These are phyloP conservation scores for Myotis lucifugus DNA, from an alignment of 2,113 vertebrate genomes.

Conservation along the genomic window DNA sequence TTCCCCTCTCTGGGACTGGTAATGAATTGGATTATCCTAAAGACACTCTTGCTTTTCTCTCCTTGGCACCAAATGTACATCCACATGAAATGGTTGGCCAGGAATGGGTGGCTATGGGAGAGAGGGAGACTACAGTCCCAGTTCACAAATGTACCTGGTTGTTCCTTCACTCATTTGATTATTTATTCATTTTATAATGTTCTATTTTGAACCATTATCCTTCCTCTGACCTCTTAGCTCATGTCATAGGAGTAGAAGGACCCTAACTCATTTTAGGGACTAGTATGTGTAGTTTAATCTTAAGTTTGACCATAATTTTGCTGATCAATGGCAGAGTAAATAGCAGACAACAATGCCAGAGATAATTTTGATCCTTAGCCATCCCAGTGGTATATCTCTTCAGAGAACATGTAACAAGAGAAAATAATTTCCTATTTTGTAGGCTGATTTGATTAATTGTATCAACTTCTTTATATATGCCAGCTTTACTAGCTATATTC, in stretches of 20 bases:
- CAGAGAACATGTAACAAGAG: not conserved
- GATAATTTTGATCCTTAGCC: constrained; percentile 29
- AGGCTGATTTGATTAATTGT: not conserved
- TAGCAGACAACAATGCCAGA: not conserved
- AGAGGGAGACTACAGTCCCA: not conserved
- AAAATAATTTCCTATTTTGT: not conserved
- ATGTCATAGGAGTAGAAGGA: not conserved
- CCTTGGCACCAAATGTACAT: not conserved
- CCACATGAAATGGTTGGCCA: not conserved
- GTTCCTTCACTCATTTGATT: not conserved
- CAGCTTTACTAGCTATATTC: not conserved
- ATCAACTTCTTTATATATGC: not conserved
- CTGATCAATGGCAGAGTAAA: not conserved
- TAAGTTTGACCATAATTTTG: not conserved
- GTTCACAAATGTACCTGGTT: not conserved
- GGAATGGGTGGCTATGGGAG: not conserved
- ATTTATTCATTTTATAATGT: not conserved
- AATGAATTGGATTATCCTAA: not conserved
- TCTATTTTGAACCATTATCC: not conserved
- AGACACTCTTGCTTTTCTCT: not conserved
- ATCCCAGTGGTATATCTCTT: not conserved
- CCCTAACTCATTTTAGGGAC: not conserved
- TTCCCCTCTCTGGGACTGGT: not conserved
- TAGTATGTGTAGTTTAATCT: not conserved
- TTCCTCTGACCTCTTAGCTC: not conserved